phyloP scores from a whole-genome alignment of 2,888 invertebrate species.

The Trissolcus japonicus region DNA sequence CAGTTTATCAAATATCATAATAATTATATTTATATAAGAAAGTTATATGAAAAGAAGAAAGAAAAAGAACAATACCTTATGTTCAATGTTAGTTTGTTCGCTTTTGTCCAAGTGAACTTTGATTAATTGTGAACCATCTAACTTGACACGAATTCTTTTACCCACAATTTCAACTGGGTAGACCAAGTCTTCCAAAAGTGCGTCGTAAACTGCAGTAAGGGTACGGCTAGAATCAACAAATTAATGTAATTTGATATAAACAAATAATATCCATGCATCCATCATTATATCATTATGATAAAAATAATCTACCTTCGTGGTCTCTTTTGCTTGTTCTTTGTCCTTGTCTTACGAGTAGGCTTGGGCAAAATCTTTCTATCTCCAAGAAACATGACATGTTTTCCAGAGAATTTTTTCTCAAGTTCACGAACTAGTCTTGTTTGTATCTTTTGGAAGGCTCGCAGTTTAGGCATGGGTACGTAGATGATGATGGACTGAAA shows the following conservation, averaged over 20 bases:
- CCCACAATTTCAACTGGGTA: conserved; percentile 99
- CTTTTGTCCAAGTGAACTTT: conserved; percentile 99
- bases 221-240: conserved; percentile 82
- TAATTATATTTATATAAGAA: not conserved
- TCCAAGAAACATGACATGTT: conserved; percentile 98
- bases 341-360: conserved; percentile 94
- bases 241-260: not conserved
- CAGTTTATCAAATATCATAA: not conserved
- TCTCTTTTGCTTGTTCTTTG: conserved; percentile 85
- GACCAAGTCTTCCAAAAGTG: conserved; percentile 97
- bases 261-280: not conserved
- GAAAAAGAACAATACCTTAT: conserved; percentile 84
- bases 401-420: conserved; percentile 99
- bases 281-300: not conserved
- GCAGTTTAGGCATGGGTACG: conserved; percentile 98
- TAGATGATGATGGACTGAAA: conserved; percentile 95
- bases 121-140: conserved; percentile 96
- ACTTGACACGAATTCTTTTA: conserved; percentile 95
- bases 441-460: conserved; percentile 98
- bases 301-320: conserved; percentile 79
- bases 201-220: conserved; percentile 97
- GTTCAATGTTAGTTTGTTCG: conserved; percentile 98
- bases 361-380: conserved; percentile 98
- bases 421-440: conserved; percentile 96
- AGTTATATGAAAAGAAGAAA: not conserved